Percentiles rank a stretch among this genome's conserved stretches.
Evolutionary conservation across 2,113 vertebrate genomes (phyloP).

Genomic region (Ascaphus truei): DNA sequence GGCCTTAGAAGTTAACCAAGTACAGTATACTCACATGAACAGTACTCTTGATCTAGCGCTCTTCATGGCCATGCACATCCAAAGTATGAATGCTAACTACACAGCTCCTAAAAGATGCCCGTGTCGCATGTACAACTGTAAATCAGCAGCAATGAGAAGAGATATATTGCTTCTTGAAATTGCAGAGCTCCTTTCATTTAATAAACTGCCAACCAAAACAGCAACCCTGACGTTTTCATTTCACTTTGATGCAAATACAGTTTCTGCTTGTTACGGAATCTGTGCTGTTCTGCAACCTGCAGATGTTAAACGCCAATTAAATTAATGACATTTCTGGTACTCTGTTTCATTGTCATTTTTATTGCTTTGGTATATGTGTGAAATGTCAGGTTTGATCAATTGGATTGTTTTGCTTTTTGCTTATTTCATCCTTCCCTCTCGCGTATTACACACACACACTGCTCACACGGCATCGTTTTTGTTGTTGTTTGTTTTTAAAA

Average conservation of each 20-base stretch:
- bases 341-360: constrained; percentile 27
- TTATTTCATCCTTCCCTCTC: constrained; percentile 9
- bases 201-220: constrained; percentile 25
- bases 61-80: neutral
- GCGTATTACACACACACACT: constrained; percentile 3
- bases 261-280: constrained; percentile 27
- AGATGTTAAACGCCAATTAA: constrained; percentile 34
- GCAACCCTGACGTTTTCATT: constrained; percentile 12
- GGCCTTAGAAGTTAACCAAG: no score
- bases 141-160: constrained; percentile 1
- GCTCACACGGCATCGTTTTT: no score
- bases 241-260: constrained; percentile 29
- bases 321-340: constrained; percentile 24
- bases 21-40: no score
- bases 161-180: constrained; percentile 25
- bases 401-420: constrained; percentile 14
- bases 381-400: constrained; percentile 32
- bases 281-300: constrained; percentile 18
- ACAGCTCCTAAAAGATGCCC: neutral
- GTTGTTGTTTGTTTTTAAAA: neutral
- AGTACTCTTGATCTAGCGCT: neutral
- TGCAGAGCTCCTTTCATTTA: constrained; percentile 8
- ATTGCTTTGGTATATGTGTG: constrained; percentile 19
- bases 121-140: constrained; percentile 8
- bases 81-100: neutral